Percentiles rank a stretch among this genome's conserved stretches.
These are phyloP conservation scores for Capreolus pygargus DNA, from an alignment of 2,113 vertebrate species.

Conservation along the genomic window DNA sequence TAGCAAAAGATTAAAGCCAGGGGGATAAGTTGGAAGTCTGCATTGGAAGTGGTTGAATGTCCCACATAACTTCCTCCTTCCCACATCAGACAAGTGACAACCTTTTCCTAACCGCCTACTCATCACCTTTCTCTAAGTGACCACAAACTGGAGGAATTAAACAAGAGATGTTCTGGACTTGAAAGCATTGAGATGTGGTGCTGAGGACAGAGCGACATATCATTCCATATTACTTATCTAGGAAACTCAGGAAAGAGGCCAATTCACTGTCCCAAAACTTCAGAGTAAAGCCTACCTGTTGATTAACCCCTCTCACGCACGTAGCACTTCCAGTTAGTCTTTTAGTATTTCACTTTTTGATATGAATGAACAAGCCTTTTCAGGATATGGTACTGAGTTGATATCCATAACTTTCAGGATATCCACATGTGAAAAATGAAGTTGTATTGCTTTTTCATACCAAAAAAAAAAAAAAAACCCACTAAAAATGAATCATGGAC, in stretches of 20 bases:
- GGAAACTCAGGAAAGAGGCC: neutral
- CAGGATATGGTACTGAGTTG: neutral
- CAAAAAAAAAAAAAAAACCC: fast-evolving
- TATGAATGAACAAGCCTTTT: neutral
- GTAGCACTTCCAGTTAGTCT: neutral
- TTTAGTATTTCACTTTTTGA: neutral
- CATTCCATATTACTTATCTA: neutral
- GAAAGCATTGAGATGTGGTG: neutral
- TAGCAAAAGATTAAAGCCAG: neutral
- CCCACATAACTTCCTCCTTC: neutral
- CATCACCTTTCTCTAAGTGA: neutral
- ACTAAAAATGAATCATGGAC: neutral
- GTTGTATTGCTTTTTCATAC: neutral
- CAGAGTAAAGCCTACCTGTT: neutral
- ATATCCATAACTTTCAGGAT: no score
- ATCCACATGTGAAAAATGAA: neutral
- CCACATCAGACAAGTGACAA: neutral
- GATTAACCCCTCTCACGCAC: neutral
- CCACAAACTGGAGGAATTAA: neutral
- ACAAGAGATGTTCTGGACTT: neutral
- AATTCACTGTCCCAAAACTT: neutral
- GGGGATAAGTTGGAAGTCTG: neutral
- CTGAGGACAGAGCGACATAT: neutral
- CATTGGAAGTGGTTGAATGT: neutral
- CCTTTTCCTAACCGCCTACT: neutral